Base-by-base conservation (phyloP, 2,113 vertebrate species). In the Mobula hypostoma region DNA sequence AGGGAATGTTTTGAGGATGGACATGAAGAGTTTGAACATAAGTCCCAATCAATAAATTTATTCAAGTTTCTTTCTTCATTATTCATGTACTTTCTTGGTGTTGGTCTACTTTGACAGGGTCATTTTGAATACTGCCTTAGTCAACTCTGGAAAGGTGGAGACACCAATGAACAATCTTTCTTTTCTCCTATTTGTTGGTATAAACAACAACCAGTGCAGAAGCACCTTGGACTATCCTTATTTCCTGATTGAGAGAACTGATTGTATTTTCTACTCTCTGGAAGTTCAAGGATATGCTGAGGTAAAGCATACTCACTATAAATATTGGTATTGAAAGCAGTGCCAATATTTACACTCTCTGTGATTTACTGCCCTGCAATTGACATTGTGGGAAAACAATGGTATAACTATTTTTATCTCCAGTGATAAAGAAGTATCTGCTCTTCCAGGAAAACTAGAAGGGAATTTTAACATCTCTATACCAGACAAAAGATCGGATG, bases 311-410 rank as follows among this genome's bases (percentile, higher is more conserved):
- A 56, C 32, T 48, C 68, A 40, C 90, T 56, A 56, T 93, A 56
- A 74, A 93, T 74, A 93, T 19, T 76, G 40, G 24, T 74, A 93
- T 76, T 74, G 91, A 93, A 74, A 93, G 32, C 63, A 92, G 70
- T 92, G 90, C 32, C 90, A 74, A 93, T 93, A 93, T 93, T 74
- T 93, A 90, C 15, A 56, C 36, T 76, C 36, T 72, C 36, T 93
- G 68, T 40, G 72, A 93, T 74, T 56, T 93, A 93, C 24, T 74
- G 40, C 36, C 21, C 19, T 74, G 61, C 12, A 29, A 19, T 24
- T 93, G 68, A n/a, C 5, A 21, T 12, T 74, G 91, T 93, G n/a
- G 91, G 9, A 93, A 3, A 68, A 19, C 40, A 40, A 21, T 68
- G 19, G 91, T 29, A 15, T 19, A 48, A 74, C 48, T 93, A 8